phyloP scores from a whole-genome alignment of 2,113 vertebrate species.

The Brienomyrus longianalis region DNA sequence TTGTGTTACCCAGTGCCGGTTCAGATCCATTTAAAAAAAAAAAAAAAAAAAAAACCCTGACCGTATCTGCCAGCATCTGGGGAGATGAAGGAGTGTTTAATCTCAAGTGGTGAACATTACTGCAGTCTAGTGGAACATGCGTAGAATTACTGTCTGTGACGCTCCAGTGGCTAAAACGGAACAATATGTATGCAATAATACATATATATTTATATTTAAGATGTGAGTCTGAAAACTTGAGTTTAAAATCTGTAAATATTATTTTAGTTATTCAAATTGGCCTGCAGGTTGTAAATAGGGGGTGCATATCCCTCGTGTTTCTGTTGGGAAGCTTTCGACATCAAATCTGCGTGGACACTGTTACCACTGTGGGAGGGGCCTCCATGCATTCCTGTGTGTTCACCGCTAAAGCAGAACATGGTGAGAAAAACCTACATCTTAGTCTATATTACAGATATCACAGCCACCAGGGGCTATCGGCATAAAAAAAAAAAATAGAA shows the following conservation, averaged over 20 bases:
- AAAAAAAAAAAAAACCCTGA: constrained; percentile 26
- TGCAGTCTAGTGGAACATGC: constrained; percentile 30
- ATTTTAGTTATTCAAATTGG: constrained; percentile 55
- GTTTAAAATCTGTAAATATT: constrained; percentile 58
- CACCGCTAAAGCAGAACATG: constrained; percentile 36
- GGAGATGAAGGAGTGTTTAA: constrained; percentile 28
- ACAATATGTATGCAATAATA: constrained; percentile 50
- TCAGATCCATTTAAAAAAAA: constrained; percentile 20
- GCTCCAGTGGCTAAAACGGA: constrained; percentile 29
- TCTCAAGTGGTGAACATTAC: constrained; percentile 28
- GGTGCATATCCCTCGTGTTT: constrained; percentile 39
- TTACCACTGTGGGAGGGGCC: constrained; percentile 27
- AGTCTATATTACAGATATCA: constrained; percentile 21
- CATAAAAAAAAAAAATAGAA: not conserved
- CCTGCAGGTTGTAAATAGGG: constrained; percentile 35
- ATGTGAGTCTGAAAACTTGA: constrained; percentile 42
- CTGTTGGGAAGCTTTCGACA: constrained; percentile 41
- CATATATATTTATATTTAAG: constrained; percentile 57
- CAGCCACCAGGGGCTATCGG: not conserved
- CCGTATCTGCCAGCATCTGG: constrained; percentile 38
- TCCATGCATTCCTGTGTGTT: constrained; percentile 45
- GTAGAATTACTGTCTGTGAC: constrained; percentile 35
- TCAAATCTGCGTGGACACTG: constrained; percentile 32
- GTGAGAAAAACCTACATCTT: constrained; percentile 44
- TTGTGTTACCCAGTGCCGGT: constrained; percentile 38